phyloP scores from a whole-genome alignment of 2,888 invertebrate genomes.

The Lacanobia wlatinum region DNA sequence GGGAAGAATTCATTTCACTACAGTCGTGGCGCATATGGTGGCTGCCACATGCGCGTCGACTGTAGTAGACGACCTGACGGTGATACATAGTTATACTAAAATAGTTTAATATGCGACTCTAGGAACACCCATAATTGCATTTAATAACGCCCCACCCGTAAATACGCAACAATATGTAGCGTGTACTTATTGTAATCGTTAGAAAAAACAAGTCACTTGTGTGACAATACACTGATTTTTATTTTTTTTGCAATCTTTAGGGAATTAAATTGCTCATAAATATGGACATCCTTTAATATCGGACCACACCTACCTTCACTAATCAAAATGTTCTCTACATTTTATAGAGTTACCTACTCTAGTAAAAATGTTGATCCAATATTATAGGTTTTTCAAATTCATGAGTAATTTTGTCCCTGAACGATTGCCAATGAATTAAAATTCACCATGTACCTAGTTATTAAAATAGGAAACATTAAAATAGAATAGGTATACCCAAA shows the following conservation, averaged over 20 bases:
- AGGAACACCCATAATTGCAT: constrained; percentile 15
- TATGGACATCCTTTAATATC: background rate
- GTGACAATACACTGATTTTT: too few species aligned
- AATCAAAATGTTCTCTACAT: too few species aligned
- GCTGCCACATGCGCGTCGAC: background rate
- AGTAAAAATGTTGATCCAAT: background rate
- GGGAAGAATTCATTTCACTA: background rate
- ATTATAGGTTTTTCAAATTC: background rate
- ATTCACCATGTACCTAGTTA: background rate
- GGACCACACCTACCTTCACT: too few species aligned
- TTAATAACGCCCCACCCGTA: constrained; percentile 30
- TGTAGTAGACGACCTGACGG: too few species aligned
- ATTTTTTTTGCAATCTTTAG: background rate
- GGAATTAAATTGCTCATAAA: background rate
- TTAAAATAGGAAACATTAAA: too few species aligned
- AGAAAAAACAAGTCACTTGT: background rate
- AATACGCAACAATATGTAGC: constrained; percentile 21
- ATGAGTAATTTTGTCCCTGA: background rate
- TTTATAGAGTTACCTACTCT: too few species aligned
- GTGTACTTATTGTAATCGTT: constrained; percentile 32
- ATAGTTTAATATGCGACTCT: background rate
- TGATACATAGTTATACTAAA: background rate
- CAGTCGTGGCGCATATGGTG: background rate
- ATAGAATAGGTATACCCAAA: too few species aligned
- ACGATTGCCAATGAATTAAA: background rate